phyloP scores from a whole-genome alignment of 1,140 invertebrate genomes.

The Drosophila grimshawi region DNA sequence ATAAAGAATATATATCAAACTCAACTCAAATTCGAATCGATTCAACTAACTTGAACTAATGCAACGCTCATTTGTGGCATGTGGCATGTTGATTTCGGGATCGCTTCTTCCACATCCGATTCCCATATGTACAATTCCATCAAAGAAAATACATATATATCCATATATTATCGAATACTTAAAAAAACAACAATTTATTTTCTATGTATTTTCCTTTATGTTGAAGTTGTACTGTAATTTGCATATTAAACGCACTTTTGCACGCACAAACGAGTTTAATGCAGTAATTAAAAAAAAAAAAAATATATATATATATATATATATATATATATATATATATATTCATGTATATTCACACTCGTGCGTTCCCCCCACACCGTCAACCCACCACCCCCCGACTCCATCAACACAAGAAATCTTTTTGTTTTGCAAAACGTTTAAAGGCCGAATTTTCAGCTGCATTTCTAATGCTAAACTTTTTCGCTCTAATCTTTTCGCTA shows the following conservation, averaged over 20 bases:
- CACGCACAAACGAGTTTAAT: not conserved
- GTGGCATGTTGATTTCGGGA: constrained; percentile 11
- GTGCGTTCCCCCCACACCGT: too few relatives aligned
- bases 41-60: constrained; percentile 6
- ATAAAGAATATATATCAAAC: not conserved
- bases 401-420: not conserved
- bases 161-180: not conserved
- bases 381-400: too few relatives aligned
- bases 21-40: constrained; percentile 1
- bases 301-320: too few relatives aligned
- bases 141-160: not conserved
- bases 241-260: constrained; percentile 8
- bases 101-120: not conserved
- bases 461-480: constrained; percentile 12
- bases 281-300: not conserved
- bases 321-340: too few relatives aligned
- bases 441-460: not conserved
- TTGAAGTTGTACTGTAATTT: not conserved
- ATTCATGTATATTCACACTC: too few relatives aligned
- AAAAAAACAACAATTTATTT: not conserved
- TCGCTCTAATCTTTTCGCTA: constrained; percentile 11
- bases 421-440: not conserved
- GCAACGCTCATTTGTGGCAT: constrained; percentile 16
- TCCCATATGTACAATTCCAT: not conserved
- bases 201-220: too few relatives aligned